Evolutionary conservation across 2,113 vertebrate genomes (phyloP).

Genomic region (Halichoerus grypus): DNA sequence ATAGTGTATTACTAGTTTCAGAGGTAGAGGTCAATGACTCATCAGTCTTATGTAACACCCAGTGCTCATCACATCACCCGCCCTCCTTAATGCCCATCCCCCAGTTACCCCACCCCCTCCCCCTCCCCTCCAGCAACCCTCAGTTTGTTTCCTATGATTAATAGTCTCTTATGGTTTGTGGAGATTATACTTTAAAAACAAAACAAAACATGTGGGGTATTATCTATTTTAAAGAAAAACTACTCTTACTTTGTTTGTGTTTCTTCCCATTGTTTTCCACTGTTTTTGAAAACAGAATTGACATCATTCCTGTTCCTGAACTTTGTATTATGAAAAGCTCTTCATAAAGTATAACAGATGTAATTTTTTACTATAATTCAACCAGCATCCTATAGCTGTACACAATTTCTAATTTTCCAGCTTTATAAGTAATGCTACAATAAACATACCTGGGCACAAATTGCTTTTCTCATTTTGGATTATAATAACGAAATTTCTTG

Average conservation of each 20-base stretch:
- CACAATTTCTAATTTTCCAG: not conserved
- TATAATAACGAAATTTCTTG: not conserved
- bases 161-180: not conserved
- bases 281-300: constrained; percentile 30
- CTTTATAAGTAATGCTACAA: not conserved
- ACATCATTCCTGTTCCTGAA: not conserved
- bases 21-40: not conserved
- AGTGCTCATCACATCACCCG: not conserved
- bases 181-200: not conserved
- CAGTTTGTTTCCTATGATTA: not conserved
- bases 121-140: not conserved
- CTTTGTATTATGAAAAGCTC: not conserved
- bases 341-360: not conserved
- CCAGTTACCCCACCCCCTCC: not conserved
- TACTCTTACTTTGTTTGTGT: not conserved
- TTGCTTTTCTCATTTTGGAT: constrained; percentile 47
- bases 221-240: not conserved
- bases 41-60: not conserved
- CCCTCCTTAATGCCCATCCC: not conserved
- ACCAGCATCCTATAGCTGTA: not conserved
- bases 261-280: not conserved
- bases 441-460: not conserved
- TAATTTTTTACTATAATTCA: not conserved
- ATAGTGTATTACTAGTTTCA: not conserved
- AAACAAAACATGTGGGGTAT: not conserved